phyloP scores from a whole-genome alignment of 2,888 invertebrate genomes.

The Timema cristinae region DNA sequence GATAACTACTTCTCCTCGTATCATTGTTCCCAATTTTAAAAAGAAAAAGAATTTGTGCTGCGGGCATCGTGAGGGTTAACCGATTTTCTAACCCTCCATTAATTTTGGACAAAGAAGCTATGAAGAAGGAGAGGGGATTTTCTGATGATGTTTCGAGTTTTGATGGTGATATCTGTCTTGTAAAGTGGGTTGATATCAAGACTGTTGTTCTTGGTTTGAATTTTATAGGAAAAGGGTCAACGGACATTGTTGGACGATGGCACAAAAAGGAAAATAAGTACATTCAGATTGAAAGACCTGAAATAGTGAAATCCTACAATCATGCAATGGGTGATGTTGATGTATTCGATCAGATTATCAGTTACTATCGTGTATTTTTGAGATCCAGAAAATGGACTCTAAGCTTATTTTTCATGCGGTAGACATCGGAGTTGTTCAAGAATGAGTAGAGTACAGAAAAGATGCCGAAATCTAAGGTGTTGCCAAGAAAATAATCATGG shows the following conservation, averaged over 20 bases:
- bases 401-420: constrained; percentile 28
- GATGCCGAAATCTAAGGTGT: neutral
- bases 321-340: constrained; percentile 21
- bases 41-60: constrained; percentile 22
- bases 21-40: constrained; percentile 24
- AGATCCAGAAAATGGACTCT: constrained; percentile 32
- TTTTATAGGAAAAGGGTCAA: neutral
- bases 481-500: neutral
- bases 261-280: constrained; percentile 31
- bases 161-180: neutral
- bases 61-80: neutral
- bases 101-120: neutral
- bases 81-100: constrained; percentile 4
- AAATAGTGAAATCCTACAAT: constrained; percentile 36
- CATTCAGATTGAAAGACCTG: constrained; percentile 33
- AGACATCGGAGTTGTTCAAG: constrained; percentile 31
- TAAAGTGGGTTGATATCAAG: constrained; percentile 10
- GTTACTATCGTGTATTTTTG: constrained; percentile 29
- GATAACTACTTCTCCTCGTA: constrained; percentile 31
- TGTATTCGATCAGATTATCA: constrained; percentile 16
- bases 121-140: constrained; percentile 10
- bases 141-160: neutral
- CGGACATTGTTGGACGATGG: constrained; percentile 23
- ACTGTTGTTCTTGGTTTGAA: constrained; percentile 2
- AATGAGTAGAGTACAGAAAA: constrained; percentile 34